Evolutionary conservation across 1,140 invertebrate genomes (phyloP).

Genomic region (Monochamus saltuarius): DNA sequence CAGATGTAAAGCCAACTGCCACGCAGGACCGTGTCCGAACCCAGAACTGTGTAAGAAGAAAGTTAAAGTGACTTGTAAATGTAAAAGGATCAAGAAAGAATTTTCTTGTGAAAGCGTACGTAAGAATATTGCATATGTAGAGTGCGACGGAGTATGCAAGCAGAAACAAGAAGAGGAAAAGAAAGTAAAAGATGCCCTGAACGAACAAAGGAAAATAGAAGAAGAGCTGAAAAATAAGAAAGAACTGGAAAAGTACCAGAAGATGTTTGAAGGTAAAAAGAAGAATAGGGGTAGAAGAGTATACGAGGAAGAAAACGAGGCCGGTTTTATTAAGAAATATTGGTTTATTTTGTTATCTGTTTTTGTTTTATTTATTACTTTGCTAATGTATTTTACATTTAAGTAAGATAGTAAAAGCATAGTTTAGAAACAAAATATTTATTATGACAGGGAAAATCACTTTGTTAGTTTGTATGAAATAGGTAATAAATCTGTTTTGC

Average conservation of each 20-base stretch:
- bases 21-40: constrained; percentile 71
- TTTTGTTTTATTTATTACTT: constrained; percentile 18
- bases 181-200: constrained; percentile 55
- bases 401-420: no score
- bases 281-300: constrained; percentile 55
- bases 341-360: constrained; percentile 30
- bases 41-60: constrained; percentile 74
- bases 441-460: no score
- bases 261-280: constrained; percentile 65
- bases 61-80: constrained; percentile 75
- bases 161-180: constrained; percentile 58
- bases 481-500: no score
- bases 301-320: constrained; percentile 48
- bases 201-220: constrained; percentile 57
- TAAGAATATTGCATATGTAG: constrained; percentile 54
- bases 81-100: constrained; percentile 77
- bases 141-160: constrained; percentile 65
- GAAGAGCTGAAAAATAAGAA: constrained; percentile 66
- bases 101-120: constrained; percentile 67
- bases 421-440: no score
- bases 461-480: no score
- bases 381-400: constrained; percentile 24
- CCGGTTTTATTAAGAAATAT: constrained; percentile 51
- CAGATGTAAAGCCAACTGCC: constrained; percentile 74
- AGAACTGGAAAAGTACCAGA: constrained; percentile 72